Evolutionary conservation across 2,888 invertebrate genomes (phyloP), one percentile per base, ranked within the genome.

Genomic region (Invenusta paracnida): DNA sequence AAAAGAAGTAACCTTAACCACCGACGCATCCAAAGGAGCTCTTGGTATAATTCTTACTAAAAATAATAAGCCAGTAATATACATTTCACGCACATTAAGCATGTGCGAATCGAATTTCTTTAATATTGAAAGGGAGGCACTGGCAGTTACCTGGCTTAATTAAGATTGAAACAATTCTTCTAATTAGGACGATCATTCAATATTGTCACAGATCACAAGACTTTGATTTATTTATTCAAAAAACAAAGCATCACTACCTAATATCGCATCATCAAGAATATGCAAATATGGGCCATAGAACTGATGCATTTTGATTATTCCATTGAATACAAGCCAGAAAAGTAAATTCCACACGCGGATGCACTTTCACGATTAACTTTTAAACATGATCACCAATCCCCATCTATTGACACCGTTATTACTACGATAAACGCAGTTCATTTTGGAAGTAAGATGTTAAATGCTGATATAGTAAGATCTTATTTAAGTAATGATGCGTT

Each of bases 271-370:
- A 0, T 1, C 83, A 29, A 29, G 83, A 2, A 83, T 17, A 11
- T 83, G 5, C 27, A 29, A 1, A 30, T 29, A 31, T 82, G 82
- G 83, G 83, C 29, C 1, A 2, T 83, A 30, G 23, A 1, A 23
- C 28, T 29, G 48, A 66, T 83, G 83, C 83, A 83, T 27, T 83
- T 2, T 67, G 31, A 83, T 67, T 83, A 83, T 29, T 23, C 23
- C n/a, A 48, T 82, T 29, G 29, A 82, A 29, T 29, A 82, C 83
- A 23, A 23, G 23, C 83, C 30, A 23, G 83, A 29, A 23, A 31
- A 48, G n/a, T 2, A 23, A 28, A 82, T 79, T 79, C 79, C 79
- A 25, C 79, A 79, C 27, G 79, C 79, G n/a, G 79, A 79, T 79
- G 79, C 79, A 2, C 79, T 79, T 23, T 25, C 79, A 25, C 2